Percentiles rank a stretch among this genome's conserved stretches.
Evolutionary conservation across 2,888 invertebrate species (phyloP).

Genomic region (Pecten maximus): DNA sequence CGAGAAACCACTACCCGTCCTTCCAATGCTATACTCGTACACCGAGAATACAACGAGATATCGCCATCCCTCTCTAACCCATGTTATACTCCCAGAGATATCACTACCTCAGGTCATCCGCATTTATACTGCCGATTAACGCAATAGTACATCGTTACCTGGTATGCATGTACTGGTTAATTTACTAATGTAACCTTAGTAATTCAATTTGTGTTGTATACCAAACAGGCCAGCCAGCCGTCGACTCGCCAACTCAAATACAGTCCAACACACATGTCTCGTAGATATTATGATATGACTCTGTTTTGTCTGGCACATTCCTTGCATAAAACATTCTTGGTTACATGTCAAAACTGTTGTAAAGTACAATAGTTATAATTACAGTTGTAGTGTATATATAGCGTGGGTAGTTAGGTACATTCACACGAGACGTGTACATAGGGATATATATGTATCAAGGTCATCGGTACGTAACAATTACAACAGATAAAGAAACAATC

Average conservation of each 20-base stretch:
- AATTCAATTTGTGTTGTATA: neutral
- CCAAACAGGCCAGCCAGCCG: neutral
- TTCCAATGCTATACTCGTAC: no score
- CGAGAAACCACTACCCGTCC: no score
- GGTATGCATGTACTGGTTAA: neutral
- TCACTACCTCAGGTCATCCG: neutral
- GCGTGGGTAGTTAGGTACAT: neutral
- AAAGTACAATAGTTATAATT: neutral
- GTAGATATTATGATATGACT: neutral
- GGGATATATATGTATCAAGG: neutral
- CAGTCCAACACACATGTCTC: neutral
- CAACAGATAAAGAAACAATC: neutral
- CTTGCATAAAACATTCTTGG: neutral
- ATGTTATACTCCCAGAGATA: neutral
- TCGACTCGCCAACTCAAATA: neutral
- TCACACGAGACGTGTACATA: neutral
- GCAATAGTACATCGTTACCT: neutral
- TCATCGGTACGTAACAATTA: neutral
- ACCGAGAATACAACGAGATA: no score
- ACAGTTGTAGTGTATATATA: neutral
- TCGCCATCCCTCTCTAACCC: no score
- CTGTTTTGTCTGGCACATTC: neutral
- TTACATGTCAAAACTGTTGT: slow-evolving; percentile 3
- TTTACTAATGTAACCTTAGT: neutral
- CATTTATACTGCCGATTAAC: neutral